Evolutionary conservation across 2,888 invertebrate species (phyloP).

Genomic region (Drosophila affinis): DNA sequence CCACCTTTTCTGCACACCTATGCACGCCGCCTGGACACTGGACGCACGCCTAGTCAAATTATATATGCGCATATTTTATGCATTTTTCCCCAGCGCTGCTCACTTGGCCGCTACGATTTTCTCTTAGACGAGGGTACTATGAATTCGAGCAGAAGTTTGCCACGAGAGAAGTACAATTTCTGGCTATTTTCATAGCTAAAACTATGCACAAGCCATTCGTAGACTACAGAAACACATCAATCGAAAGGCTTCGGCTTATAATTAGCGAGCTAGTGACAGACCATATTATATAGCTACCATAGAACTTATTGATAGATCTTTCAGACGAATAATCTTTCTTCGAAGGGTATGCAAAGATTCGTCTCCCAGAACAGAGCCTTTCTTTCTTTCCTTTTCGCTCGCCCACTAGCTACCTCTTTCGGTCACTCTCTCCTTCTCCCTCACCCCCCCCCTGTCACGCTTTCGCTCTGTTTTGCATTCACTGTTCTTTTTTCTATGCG

Average conservation of each 20-base stretch:
- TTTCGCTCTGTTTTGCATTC: conserved; percentile 31
- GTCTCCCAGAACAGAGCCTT: not conserved
- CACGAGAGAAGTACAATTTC: not conserved
- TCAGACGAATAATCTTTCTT: too few species aligned
- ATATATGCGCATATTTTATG: conserved; percentile 79
- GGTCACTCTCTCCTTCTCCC: too few species aligned
- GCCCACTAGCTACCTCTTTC: not conserved
- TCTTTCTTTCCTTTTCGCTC: conserved; percentile 30
- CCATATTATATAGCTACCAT: too few species aligned
- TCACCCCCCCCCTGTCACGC: conserved; percentile 10
- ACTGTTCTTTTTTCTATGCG: conserved; percentile 54
- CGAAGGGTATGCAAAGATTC: not conserved
- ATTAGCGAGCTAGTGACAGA: too few species aligned
- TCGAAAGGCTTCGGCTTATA: too few species aligned
- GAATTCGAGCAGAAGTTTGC: not conserved
- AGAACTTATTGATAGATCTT: too few species aligned
- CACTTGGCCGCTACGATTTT: conserved; percentile 54
- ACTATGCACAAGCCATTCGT: too few species aligned
- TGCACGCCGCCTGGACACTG: conserved; percentile 42
- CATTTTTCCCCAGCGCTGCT: conserved; percentile 68
- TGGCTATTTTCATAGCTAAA: too few species aligned
- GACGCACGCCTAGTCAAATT: conserved; percentile 76
- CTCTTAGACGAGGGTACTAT: not conserved
- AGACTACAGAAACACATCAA: too few species aligned
- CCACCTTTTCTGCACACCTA: conserved; percentile 12